A percentile compares a stretch with the other conserved stretches of the same genome.
These are phyloP conservation scores for Drosophila pseudoananassae DNA, from an alignment of 1,140 invertebrate genomes.

Conservation along the genomic window DNA sequence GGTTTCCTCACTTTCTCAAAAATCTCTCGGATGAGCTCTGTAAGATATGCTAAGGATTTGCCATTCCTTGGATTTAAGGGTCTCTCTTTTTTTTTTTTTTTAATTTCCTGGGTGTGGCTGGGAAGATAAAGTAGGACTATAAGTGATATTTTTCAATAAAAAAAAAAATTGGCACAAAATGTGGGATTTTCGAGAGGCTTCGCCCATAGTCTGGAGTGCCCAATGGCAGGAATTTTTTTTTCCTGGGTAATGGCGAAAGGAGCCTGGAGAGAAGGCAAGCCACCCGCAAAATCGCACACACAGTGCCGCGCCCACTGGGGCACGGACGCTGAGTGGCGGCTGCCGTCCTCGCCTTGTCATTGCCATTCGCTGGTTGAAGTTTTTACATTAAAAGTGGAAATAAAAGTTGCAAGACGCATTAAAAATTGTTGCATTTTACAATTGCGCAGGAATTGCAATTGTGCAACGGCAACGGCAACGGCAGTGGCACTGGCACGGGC, in stretches of 20 bases:
- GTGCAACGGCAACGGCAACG: conserved; percentile 33
- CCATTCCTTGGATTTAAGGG: background rate
- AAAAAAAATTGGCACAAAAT: background rate
- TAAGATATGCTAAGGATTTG: conserved; percentile 15
- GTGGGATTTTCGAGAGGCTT: background rate
- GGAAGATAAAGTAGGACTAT: background rate
- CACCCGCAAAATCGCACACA: conserved; percentile 43
- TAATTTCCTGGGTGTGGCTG: background rate
- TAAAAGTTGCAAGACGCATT: conserved; percentile 77
- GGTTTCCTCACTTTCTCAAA: conserved; percentile 7
- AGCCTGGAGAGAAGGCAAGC: conserved; percentile 21
- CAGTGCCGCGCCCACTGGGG: background rate
- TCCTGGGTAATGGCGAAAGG: conserved; percentile 18
- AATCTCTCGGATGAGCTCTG: background rate
- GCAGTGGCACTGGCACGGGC: conserved; percentile 13
- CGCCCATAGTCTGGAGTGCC: background rate
- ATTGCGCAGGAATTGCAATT: conserved; percentile 62
- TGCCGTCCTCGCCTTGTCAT: conserved; percentile 29
- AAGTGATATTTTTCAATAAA: background rate
- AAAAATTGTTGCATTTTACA: conserved; percentile 80
- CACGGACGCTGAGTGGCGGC: background rate
- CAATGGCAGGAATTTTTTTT: conserved; percentile 9
- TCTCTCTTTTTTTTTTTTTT: background rate
- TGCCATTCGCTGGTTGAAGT: conserved; percentile 41
- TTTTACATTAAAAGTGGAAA: conserved; percentile 76